phyloP scores from a whole-genome alignment of 2,113 vertebrate species.

The Macquaria australasica region DNA sequence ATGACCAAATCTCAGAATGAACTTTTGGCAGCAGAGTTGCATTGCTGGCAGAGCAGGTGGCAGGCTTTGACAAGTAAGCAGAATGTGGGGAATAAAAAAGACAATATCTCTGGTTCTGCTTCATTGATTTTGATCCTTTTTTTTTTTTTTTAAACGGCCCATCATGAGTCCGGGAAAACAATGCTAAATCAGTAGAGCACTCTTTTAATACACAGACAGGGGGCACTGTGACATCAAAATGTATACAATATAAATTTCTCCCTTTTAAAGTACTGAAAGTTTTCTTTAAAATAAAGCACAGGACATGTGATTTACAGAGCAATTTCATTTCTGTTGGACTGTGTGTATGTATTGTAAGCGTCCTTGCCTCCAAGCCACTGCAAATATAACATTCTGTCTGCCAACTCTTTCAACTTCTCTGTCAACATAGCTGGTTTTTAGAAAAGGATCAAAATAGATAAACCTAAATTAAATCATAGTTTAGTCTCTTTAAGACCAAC shows the following conservation, averaged over 20 bases:
- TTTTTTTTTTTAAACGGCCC: neutral
- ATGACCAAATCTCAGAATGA: too few species aligned
- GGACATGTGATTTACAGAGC: neutral
- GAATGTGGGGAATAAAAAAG: neutral
- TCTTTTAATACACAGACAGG: too few species aligned
- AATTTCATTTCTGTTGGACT: neutral
- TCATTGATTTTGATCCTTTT: neutral
- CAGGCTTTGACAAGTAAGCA: neutral
- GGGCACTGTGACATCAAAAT: too few species aligned
- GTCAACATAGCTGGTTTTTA: neutral
- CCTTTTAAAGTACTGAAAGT: too few species aligned
- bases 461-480: neutral
- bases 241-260: too few species aligned
- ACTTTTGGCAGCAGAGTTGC: neutral
- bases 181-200: too few species aligned
- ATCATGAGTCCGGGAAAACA: neutral
- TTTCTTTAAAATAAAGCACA: too few species aligned
- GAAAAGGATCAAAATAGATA: neutral
- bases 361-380: neutral
- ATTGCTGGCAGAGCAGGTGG: neutral
- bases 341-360: neutral
- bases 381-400: neutral
- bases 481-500: neutral
- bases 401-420: neutral
- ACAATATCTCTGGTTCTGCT: neutral